Percentiles rank a stretch among this genome's conserved stretches.
phyloP scores from a whole-genome alignment of 2,888 invertebrate species.

The Opisthograptis luteolata region DNA sequence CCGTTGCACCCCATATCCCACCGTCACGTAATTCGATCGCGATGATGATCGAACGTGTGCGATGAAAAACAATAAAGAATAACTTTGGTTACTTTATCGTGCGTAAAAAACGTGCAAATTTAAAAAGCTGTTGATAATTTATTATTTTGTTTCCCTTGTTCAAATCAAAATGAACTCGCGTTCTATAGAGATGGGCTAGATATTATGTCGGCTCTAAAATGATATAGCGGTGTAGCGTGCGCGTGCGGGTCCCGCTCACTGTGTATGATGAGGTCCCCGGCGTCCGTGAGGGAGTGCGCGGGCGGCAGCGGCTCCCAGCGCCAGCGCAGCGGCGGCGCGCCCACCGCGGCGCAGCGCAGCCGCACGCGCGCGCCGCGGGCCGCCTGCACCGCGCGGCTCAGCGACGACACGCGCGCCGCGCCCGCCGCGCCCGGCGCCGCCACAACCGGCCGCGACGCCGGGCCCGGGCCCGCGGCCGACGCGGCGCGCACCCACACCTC shows the following conservation, averaged over 20 bases:
- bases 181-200: too few species aligned
- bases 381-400: constrained; percentile 86
- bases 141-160: too few species aligned
- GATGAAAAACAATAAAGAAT: too few species aligned
- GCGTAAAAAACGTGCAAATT: too few species aligned
- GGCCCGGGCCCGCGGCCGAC: constrained; percentile 86
- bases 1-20: too few species aligned
- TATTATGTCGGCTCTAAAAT: too few species aligned
- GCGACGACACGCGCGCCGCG: constrained; percentile 90
- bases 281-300: constrained; percentile 83
- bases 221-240: too few species aligned
- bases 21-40: too few species aligned
- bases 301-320: constrained; percentile 83
- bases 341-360: constrained; percentile 87
- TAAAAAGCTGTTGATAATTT: too few species aligned
- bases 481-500: constrained; percentile 92
- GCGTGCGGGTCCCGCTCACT: constrained; percentile 67
- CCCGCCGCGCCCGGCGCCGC: constrained; percentile 67
- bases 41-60: too few species aligned
- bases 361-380: constrained; percentile 86
- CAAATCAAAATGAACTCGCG: too few species aligned
- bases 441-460: constrained; percentile 83
- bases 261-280: constrained; percentile 87
- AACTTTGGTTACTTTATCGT: too few species aligned
- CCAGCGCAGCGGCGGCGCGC: constrained; percentile 86